Conservation (phyloP, 30 jellyfish, hydroid and myxozoan species). For the Chrysaora quinquecirrha region DNA sequence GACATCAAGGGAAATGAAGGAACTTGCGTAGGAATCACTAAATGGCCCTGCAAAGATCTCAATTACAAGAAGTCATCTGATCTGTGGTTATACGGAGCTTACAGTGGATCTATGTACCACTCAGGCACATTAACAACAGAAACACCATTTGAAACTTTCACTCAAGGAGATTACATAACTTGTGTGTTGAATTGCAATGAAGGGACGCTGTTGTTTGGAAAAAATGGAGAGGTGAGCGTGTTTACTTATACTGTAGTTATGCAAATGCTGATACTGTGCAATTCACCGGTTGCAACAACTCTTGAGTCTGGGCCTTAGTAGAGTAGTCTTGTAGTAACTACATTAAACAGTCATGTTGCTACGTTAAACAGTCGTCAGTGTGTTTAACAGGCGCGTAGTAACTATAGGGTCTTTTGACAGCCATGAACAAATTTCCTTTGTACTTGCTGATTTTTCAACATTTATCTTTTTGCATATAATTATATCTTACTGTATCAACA, state of each 20-base stretch:
- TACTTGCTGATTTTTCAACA: too few species aligned
- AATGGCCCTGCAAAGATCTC: conserved; percentile 68
- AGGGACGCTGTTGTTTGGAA: conserved; percentile 70
- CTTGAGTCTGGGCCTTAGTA: too few species aligned
- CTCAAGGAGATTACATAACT: conserved; percentile 80
- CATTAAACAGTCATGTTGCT: too few species aligned
- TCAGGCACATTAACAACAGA: conserved; percentile 53
- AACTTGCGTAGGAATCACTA: conserved; percentile 83
- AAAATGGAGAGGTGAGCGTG: conserved; percentile 81
- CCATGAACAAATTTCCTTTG: too few species aligned
- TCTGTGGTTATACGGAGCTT: conserved; percentile 79
- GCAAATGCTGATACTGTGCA: too few species aligned
- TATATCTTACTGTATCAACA: too few species aligned
- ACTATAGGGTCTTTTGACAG: too few species aligned
- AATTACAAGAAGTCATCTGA: conserved; percentile 77
- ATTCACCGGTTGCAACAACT: too few species aligned
- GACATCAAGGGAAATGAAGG: conserved; percentile 82
- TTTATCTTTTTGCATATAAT: too few species aligned
- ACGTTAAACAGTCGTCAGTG: too few species aligned
- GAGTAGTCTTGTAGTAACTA: too few species aligned
- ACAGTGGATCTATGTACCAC: conserved; percentile 81
- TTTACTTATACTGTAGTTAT: not conserved
- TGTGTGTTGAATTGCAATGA: conserved; percentile 60
- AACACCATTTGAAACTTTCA: conserved; percentile 46
- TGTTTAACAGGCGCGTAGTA: too few species aligned